These are phyloP conservation scores for Drosophila nigrodunni DNA, from an alignment of 1,140 invertebrate genomes.

Conservation along the genomic window DNA sequence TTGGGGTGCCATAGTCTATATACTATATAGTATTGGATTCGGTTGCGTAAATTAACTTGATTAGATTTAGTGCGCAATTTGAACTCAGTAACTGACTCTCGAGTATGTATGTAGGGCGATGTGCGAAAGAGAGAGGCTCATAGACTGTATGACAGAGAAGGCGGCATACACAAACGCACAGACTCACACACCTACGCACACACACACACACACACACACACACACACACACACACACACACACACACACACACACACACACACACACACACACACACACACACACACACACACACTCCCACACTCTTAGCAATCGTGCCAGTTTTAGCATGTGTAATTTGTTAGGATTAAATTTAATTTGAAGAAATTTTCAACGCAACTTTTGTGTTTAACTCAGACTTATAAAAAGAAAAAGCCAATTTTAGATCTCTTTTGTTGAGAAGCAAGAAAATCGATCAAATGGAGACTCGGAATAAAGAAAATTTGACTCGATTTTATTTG, in stretches of 20 bases:
- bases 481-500: too few relatives aligned
- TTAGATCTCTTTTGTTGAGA: slow-evolving; percentile 1
- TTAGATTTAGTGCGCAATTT: slow-evolving; percentile 78
- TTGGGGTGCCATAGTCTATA: slow-evolving; percentile 37
- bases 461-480: neutral
- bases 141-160: slow-evolving; percentile 4
- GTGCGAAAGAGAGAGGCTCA: neutral
- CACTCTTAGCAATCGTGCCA: slow-evolving; percentile 14
- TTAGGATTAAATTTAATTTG: slow-evolving; percentile 37
- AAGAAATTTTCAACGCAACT: slow-evolving; percentile 5
- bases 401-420: slow-evolving; percentile 21
- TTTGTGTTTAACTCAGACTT: slow-evolving; percentile 13
- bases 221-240: neutral
- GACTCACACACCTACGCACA: too few relatives aligned
- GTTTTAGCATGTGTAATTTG: slow-evolving; percentile 48
- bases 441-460: neutral
- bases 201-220: neutral
- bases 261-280: too few relatives aligned
- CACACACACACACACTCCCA: neutral
- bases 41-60: slow-evolving; percentile 76
- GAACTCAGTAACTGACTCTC: slow-evolving; percentile 37
- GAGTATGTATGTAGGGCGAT: slow-evolving; percentile 43
- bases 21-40: slow-evolving; percentile 24
- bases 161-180: neutral
- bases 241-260: neutral